Base-by-base conservation (phyloP, 2,113 vertebrate species). In the Callionymus lyra region DNA sequence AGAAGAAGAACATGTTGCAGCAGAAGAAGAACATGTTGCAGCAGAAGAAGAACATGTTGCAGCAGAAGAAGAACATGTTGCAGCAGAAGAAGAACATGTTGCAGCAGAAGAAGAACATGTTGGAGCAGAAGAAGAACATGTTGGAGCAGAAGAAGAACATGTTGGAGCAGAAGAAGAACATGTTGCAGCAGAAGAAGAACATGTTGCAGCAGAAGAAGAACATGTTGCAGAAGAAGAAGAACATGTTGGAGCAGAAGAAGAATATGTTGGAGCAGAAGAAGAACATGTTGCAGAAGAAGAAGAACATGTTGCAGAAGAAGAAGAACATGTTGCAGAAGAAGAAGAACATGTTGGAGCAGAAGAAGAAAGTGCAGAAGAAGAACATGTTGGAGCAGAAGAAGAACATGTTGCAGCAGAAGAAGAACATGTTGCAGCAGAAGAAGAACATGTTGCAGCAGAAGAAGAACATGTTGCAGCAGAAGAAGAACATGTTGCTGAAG, bases 261-360 rank as follows among this genome's bases (percentile, higher is more conserved):
- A 11, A 1, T n/a, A n/a, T n/a, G n/a, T n/a, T n/a, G n/a, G n/a
- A n/a, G n/a, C n/a, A n/a, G n/a, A n/a, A n/a, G n/a, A 99, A 84
- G 86, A 97, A 99, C 65, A 94, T 99, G 72, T n/a, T n/a, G n/a
- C n/a, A n/a, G 21, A 27, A 53, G 21, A 35, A 54, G 34, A 99
- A 84, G 86, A 97, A 99, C 65, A 94, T 99, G 72, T n/a, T n/a
- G n/a, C n/a, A n/a, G 21, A 27, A 53, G 21, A 35, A 54, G 34
- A 99, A 84, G 86, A 97, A 99, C 65, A 94, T 99, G 72, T n/a
- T n/a, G n/a, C n/a, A n/a, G 21, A 27, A 53, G 21, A 35, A 54
- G 34, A 11, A 1, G n/a, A 99, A 84, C 86, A 97, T 98, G 65
- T 94, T 99, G 72, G n/a, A n/a, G n/a, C n/a, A n/a, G 21, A 27